Conservation (phyloP, 1,140 invertebrate species). For the Camponotus pennsylvanicus region DNA sequence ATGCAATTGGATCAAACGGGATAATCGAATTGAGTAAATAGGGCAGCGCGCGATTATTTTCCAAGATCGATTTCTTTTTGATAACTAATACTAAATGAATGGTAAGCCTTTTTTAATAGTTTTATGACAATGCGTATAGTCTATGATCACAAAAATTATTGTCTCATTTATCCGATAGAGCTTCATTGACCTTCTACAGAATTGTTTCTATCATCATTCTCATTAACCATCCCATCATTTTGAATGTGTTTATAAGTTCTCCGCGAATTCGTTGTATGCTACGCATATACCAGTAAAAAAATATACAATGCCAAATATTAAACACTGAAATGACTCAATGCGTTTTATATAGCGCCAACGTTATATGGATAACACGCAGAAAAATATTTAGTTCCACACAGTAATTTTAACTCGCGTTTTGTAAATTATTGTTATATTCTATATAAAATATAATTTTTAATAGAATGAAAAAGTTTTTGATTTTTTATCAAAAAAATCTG, state of each 20-base stretch:
- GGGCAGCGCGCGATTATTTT: background rate
- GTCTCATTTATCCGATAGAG: background rate
- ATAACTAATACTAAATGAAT: background rate
- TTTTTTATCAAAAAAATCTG: background rate
- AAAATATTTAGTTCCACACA: background rate
- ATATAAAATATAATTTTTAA: background rate
- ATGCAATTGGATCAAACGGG: background rate
- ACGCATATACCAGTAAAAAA: background rate
- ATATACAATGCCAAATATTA: constrained; percentile 46
- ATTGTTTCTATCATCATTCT: background rate
- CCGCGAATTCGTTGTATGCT: constrained; percentile 8
- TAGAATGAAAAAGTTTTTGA: background rate
- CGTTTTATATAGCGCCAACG: constrained; percentile 41
- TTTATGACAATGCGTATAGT: background rate
- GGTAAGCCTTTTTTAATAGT: background rate
- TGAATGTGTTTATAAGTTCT: background rate
- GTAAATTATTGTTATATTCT: background rate
- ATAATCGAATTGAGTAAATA: constrained; percentile 3
- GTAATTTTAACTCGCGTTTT: background rate
- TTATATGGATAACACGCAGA: background rate
- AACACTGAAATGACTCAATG: constrained; percentile 50
- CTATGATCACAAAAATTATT: background rate
- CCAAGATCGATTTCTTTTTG: background rate
- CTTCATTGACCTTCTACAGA: background rate
- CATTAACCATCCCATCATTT: background rate